Percentiles rank a stretch among this genome's conserved stretches.
Evolutionary conservation across 2,113 vertebrate genomes (phyloP).

Genomic region (Eleginops maclovinus): DNA sequence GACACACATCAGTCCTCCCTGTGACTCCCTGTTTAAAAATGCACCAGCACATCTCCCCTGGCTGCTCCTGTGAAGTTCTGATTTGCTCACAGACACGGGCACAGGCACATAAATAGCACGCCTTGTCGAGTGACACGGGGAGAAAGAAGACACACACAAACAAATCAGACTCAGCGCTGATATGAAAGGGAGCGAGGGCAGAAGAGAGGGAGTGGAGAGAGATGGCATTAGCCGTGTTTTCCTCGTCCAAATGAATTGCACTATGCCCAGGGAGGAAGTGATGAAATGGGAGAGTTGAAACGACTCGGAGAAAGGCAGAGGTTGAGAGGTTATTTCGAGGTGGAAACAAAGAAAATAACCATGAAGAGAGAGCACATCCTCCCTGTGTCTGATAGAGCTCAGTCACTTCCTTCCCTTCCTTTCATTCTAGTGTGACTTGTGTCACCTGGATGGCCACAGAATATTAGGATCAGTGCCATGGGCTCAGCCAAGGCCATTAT

Average conservation of each 20-base stretch:
- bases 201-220: slow-evolving; percentile 50
- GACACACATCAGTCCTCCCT: slow-evolving; percentile 76
- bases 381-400: slow-evolving; percentile 46
- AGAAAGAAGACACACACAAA: slow-evolving; percentile 66
- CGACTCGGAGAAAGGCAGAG: slow-evolving; percentile 49
- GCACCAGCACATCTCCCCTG: slow-evolving; percentile 72
- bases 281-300: slow-evolving; percentile 66
- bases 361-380: slow-evolving; percentile 44
- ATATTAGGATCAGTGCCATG: slow-evolving; percentile 76
- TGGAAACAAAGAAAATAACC: slow-evolving; percentile 52
- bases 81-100: slow-evolving; percentile 72
- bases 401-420: slow-evolving; percentile 47
- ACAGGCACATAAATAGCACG: slow-evolving; percentile 73
- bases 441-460: slow-evolving; percentile 73
- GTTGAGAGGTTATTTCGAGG: slow-evolving; percentile 63
- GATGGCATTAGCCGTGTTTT: slow-evolving; percentile 65
- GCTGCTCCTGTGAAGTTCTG: slow-evolving; percentile 77
- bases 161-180: slow-evolving; percentile 69
- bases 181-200: slow-evolving; percentile 64
- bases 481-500: slow-evolving; percentile 77
- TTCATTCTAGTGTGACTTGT: slow-evolving; percentile 54
- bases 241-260: slow-evolving; percentile 68
- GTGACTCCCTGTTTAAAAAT: slow-evolving; percentile 76
- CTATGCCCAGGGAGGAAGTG: slow-evolving; percentile 60
- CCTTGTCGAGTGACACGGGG: slow-evolving; percentile 68